These are phyloP conservation scores for Meta bourneti DNA, from an alignment of 2,888 invertebrate species.

Conservation along the genomic window DNA sequence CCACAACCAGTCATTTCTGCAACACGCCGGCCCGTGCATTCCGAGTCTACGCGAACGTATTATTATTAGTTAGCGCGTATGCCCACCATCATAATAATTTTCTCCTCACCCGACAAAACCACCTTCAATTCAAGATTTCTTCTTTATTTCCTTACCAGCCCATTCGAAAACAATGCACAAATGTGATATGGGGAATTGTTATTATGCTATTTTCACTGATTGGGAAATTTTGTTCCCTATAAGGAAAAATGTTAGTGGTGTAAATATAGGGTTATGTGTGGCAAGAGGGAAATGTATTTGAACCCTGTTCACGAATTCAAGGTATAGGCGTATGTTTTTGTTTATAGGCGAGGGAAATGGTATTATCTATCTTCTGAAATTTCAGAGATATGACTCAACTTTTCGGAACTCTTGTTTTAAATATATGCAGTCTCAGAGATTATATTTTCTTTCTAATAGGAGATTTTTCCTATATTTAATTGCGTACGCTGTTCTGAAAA, in stretches of 20 bases:
- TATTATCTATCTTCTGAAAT: no score
- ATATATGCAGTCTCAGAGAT: no score
- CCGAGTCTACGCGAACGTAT: not conserved
- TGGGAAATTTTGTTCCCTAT: not conserved
- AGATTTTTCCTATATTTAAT: no score
- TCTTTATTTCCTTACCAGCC: not conserved
- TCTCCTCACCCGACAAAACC: not conserved
- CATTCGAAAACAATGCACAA: not conserved
- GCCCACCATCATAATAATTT: not conserved
- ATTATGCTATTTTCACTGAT: not conserved
- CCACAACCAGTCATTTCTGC: not conserved
- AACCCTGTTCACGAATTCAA: no score
- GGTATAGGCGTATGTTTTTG: no score
- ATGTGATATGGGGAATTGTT: not conserved
- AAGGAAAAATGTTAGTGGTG: not conserved
- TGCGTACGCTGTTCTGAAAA: no score
- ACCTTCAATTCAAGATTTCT: not conserved
- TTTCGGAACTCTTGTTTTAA: no score
- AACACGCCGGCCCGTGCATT: not conserved
- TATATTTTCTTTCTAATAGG: no score
- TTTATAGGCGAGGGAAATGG: no score
- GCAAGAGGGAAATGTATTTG: no score
- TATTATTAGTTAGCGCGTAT: not conserved
- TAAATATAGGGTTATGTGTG: not conserved
- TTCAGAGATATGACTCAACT: no score